Conservation (phyloP, 2,797 vertebrate species). For the Natrix natrix region DNA sequence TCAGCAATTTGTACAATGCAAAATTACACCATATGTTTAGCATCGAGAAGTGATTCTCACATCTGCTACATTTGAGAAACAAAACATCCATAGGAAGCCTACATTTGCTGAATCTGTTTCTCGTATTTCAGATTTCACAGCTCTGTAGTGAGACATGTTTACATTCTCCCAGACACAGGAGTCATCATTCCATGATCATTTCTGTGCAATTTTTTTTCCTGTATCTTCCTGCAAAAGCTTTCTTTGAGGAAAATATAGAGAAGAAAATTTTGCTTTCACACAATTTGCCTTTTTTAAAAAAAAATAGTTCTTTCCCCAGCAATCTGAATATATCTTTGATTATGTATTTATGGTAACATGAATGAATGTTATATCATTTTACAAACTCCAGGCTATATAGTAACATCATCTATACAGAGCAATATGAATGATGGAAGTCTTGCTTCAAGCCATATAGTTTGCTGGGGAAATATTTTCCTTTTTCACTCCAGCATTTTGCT, state of each 20-base stretch:
- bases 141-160: neutral
- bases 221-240: conserved; percentile 3
- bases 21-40: neutral
- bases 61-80: neutral
- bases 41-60: neutral
- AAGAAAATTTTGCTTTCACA: neutral
- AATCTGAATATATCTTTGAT: neutral
- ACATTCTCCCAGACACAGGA: neutral
- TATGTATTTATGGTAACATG: neutral
- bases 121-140: conserved; percentile 3
- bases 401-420: neutral
- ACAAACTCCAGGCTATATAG: neutral
- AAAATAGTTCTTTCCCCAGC: neutral
- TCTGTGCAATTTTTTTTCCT: conserved; percentile 5
- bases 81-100: neutral
- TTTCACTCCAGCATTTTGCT: conserved; percentile 58
- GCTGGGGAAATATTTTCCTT: conserved; percentile 54
- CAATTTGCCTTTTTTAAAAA: neutral
- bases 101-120: neutral
- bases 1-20: neutral
- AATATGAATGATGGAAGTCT: neutral
- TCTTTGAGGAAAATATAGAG: conserved; percentile 2
- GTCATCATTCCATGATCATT: conserved; percentile 16
- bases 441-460: conserved; percentile 27
- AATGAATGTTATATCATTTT: neutral